Conservation (phyloP, 2,113 vertebrate species). For the Oreamnos americanus region DNA sequence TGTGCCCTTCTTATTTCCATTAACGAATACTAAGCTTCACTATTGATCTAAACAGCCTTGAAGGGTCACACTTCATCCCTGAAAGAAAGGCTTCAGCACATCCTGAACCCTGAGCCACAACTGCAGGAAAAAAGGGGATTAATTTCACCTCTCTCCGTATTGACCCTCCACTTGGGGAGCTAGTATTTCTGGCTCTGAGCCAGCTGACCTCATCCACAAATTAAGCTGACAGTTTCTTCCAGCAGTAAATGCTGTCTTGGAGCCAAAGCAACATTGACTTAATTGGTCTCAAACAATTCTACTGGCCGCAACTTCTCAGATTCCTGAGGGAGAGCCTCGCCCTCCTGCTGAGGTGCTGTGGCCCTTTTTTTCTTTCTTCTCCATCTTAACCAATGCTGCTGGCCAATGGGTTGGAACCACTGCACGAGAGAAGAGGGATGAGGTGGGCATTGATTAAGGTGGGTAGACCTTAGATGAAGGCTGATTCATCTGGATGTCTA, state of each 20-base stretch:
- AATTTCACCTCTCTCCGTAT: not conserved
- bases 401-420: not conserved
- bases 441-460: not conserved
- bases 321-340: not conserved
- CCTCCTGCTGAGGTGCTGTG: not conserved
- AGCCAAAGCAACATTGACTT: constrained; percentile 46
- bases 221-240: constrained; percentile 37
- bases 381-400: not conserved
- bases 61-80: constrained; percentile 34
- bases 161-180: constrained; percentile 24
- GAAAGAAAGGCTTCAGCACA: constrained; percentile 22
- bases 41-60: constrained; percentile 40
- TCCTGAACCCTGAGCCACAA: constrained; percentile 21
- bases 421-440: not conserved
- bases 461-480: not conserved
- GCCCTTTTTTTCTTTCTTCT: not conserved
- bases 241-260: constrained; percentile 40
- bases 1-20: constrained; percentile 19
- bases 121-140: constrained; percentile 12
- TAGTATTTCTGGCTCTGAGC: constrained; percentile 35
- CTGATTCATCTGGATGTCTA: not conserved
- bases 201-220: constrained; percentile 55
- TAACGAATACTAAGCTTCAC: not conserved
- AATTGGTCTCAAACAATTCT: not conserved
- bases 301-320: not conserved